Percentiles rank a stretch among this genome's conserved stretches.
Evolutionary conservation across 2,113 vertebrate species (phyloP).

Genomic region (Dipodomys stephensi): DNA sequence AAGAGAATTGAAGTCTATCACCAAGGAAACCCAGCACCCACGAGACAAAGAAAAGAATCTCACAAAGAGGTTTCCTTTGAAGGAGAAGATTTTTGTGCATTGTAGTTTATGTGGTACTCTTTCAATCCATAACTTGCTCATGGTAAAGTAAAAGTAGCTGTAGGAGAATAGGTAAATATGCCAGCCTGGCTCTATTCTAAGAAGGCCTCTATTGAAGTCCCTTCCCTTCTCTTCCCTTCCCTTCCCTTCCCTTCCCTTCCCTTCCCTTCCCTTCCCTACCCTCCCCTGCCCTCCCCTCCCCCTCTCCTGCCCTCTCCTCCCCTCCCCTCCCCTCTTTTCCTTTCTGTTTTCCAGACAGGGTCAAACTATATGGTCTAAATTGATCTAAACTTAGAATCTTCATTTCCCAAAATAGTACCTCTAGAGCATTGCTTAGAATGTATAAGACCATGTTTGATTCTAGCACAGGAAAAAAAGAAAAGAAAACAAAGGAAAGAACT

Average conservation of each 20-base stretch:
- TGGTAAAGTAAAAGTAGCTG: not conserved
- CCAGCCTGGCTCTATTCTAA: not conserved
- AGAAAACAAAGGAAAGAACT: too few relatives aligned
- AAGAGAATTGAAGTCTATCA: not conserved
- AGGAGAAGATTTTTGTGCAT: not conserved
- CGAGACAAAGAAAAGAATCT: not conserved
- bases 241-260: too few relatives aligned
- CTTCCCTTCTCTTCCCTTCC: too few relatives aligned
- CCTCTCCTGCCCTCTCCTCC: too few relatives aligned
- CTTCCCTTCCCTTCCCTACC: too few relatives aligned
- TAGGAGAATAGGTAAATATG: not conserved
- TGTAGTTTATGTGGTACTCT: not conserved
- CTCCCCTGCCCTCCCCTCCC: too few relatives aligned
- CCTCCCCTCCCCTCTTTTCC: too few relatives aligned
- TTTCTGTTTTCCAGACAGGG: not conserved
- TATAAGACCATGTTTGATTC: too few relatives aligned
- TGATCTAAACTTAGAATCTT: not conserved
- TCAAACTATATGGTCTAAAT: not conserved
- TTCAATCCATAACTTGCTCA: not conserved
- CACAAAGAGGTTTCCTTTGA: not conserved
- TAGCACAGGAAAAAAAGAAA: too few relatives aligned
- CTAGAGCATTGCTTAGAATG: too few relatives aligned
- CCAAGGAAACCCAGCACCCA: not conserved
- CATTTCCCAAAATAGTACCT: too few relatives aligned
- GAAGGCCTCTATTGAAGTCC: too few relatives aligned